A percentile compares a stretch with the other conserved stretches of the same genome.
Evolutionary conservation across 2,888 invertebrate species (phyloP).

Genomic region (Ischnus inquisitorius): DNA sequence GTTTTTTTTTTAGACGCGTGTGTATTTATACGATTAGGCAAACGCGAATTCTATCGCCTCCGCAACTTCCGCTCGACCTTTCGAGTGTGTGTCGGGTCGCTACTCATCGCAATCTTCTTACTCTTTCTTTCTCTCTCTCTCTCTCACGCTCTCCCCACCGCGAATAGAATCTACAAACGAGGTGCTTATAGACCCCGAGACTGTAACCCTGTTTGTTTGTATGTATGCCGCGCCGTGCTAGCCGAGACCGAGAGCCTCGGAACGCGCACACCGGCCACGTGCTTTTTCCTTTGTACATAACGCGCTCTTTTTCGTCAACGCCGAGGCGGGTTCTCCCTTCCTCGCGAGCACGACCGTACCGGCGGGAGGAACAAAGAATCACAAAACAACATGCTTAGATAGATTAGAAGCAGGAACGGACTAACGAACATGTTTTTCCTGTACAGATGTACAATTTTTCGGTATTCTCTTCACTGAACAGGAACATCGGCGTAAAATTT

Average conservation of each 20-base stretch:
- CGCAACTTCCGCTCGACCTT: slow-evolving; percentile 69
- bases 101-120: slow-evolving; percentile 45
- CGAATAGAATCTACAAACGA: slow-evolving; percentile 1
- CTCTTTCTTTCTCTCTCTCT: slow-evolving; percentile 29
- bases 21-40: slow-evolving; percentile 60
- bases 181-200: slow-evolving; percentile 3
- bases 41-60: slow-evolving; percentile 65
- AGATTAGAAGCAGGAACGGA: too few species aligned
- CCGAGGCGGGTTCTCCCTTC: not conserved
- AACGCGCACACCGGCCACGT: slow-evolving; percentile 57
- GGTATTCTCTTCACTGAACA: too few species aligned
- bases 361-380: too few species aligned
- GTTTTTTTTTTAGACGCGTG: slow-evolving; percentile 20
- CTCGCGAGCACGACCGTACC: slow-evolving; percentile 31
- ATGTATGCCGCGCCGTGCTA: not conserved
- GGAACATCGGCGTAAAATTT: too few species aligned
- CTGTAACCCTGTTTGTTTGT: slow-evolving; percentile 16
- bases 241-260: not conserved
- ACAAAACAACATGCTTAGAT: too few species aligned
- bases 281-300: slow-evolving; percentile 61
- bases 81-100: slow-evolving; percentile 54
- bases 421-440: too few species aligned
- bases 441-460: too few species aligned
- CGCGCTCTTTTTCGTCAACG: slow-evolving; percentile 59
- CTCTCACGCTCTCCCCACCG: not conserved